Base-by-base conservation (phyloP, 1,140 invertebrate genomes). In the Drosophila sturtevanti region DNA sequence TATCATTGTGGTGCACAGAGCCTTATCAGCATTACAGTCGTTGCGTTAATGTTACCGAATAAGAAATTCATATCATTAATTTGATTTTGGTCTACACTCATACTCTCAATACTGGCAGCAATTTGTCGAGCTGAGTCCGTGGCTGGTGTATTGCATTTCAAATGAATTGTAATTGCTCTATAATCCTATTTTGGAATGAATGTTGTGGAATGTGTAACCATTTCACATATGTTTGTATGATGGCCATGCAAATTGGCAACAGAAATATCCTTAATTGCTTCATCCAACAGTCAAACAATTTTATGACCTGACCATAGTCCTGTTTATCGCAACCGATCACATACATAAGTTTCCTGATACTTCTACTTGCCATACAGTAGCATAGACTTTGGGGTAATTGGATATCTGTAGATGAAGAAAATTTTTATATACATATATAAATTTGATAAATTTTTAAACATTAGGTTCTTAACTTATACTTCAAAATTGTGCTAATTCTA, bases 31-130 rank as follows among this genome's bases (percentile, higher is more conserved):
- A 48, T 24, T 58, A 41, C 63, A 72, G 66, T 21, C 55, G 60
- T 34, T 59, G 58, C 56, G 76, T 77, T 87, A 86, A 87, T 86
- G 82, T 79, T 61, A 67, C 63, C 75, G 71, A 79, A 78, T 79
- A 82, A 79, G 69, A 63, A 87, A 82, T 79, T 87, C 82, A 82
- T 79, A 77, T 87, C 82, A 87, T 87, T 79, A 87, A 89, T 89
- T 87, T 82, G 67, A 87, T 87, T 87, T 69, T 41, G 65, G 48
- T 18, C 12, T 27, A 22, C 34, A 51, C 64, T 51, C 24, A 11
- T 27, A n/a, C 18, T 18, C 22, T 34, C 55, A 16, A 52, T 63
- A 21, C 38, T 4, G 7, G 44, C 58, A 64, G 74, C 63, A 75
- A 75, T 75, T 75, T 75, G 72, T 75, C 72, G 74, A 44, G 72